Evolutionary conservation across 2,113 vertebrate species (phyloP), one percentile per base, ranked within the genome.

Genomic region (Coptodon bakossiorum): DNA sequence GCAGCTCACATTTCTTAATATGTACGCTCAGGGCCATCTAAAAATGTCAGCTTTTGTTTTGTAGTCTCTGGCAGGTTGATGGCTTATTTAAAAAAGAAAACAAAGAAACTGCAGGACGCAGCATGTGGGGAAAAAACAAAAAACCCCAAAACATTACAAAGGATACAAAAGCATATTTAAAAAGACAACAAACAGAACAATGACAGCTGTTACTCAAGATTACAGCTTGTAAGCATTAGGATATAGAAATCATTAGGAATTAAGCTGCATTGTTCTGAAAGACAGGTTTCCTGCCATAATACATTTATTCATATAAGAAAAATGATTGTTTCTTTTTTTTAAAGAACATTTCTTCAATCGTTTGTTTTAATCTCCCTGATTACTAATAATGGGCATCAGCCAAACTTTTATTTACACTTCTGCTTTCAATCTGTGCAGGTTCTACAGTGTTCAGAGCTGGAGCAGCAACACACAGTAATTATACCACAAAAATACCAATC

Each of bases 91-190:
- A 29, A 29, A 31, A 50, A 31, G 16, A 76, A 50, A 76, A 48
- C 9, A 50, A 27, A 76, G 24, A 48, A 50, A 31, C 45, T 31
- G 9, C 24, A 48, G 68, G 71, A 50, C 1, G 3, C 6, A 29
- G 43, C 22, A 73, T 19, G 43, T 31, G 40, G 61, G 34, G 61
- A 2, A 12, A 66, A 56, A 56, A 61, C 29, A 12, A 66, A 71
- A 43, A 68, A 1, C 0, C 6, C 0, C 29, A 76, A 73, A 45
- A 29, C 24, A 22, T 22, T 22, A 73, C 40, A 73, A 73, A 73
- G 22, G 40, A 73, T 0, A 73, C 13, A 29, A 48, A 48, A 29
- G 43, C 71, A 76, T 76, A 76, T 76, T 76, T 50, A 16, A 19
- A 48, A 48, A 16, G 16, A 76, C 71, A 5, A 50, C 27, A 29